These are phyloP conservation scores for Drosophila vallismaia DNA, from an alignment of 2,888 invertebrate species.

Conservation along the genomic window DNA sequence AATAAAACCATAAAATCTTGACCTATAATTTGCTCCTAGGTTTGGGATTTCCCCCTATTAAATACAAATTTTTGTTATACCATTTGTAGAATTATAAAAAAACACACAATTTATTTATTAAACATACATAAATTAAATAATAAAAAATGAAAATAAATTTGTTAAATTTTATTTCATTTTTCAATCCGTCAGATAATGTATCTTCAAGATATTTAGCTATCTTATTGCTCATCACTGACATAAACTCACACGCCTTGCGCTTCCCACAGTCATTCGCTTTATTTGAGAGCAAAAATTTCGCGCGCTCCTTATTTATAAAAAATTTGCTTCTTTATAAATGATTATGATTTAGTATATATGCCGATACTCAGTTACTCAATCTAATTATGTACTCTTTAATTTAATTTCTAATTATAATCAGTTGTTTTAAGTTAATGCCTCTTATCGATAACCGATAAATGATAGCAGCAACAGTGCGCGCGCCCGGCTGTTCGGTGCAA, in stretches of 20 bases:
- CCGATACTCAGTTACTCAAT: too few species aligned
- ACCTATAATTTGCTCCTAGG: too few species aligned
- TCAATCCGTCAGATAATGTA: neutral
- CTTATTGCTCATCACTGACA: slow-evolving; percentile 1
- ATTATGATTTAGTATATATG: too few species aligned
- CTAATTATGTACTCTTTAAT: neutral
- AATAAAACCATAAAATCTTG: too few species aligned
- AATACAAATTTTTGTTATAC: too few species aligned
- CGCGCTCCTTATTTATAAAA: neutral
- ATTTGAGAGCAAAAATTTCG: slow-evolving; percentile 53
- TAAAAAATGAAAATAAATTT: neutral
- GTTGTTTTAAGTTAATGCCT: neutral
- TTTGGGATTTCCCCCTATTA: too few species aligned
- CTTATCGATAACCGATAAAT: slow-evolving; percentile 57
- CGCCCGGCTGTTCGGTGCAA: slow-evolving; percentile 68
- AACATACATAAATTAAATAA: too few species aligned
- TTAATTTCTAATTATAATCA: slow-evolving; percentile 2
- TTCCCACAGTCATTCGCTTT: slow-evolving; percentile 72
- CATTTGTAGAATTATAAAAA: too few species aligned
- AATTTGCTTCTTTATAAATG: neutral
- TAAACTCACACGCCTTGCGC: slow-evolving; percentile 46
- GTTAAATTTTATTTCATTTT: neutral
- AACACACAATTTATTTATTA: too few species aligned
- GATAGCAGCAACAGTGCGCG: slow-evolving; percentile 71
- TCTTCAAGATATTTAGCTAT: neutral